Conservation (phyloP, 1,140 invertebrate species). For the Ostrea edulis region DNA sequence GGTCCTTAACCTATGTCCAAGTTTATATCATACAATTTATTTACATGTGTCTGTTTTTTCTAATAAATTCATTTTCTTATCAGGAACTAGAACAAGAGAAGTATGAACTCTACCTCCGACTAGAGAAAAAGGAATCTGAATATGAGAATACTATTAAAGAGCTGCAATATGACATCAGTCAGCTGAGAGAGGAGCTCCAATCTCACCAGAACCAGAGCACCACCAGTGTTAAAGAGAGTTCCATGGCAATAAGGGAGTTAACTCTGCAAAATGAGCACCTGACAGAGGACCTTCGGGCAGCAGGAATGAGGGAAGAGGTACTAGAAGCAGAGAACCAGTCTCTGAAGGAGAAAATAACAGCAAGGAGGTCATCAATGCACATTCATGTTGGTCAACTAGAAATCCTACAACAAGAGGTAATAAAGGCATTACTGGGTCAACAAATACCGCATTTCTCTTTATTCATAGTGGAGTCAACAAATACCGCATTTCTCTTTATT, state of each 20-base stretch:
- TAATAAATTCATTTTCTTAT: background rate
- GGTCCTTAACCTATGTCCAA: no score
- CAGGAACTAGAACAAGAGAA: conserved; percentile 96
- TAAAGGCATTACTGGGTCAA: background rate
- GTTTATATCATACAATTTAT: no score
- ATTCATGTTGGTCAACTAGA: conserved; percentile 94
- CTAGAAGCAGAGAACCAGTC: conserved; percentile 88
- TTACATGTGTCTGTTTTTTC: no score
- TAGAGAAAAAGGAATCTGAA: conserved; percentile 91
- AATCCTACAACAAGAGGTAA: conserved; percentile 90
- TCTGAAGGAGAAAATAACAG: conserved; percentile 88
- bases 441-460: background rate
- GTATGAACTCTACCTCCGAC: conserved; percentile 89
- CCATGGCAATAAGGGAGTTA: conserved; percentile 90
- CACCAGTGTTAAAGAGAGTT: conserved; percentile 89
- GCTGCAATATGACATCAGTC: conserved; percentile 91
- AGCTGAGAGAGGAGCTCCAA: conserved; percentile 83
- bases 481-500: no score
- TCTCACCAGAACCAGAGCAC: conserved; percentile 84
- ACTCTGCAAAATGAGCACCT: conserved; percentile 90
- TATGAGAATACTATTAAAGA: conserved; percentile 93
- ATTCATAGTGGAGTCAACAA: background rate
- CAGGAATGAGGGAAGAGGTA: conserved; percentile 85
- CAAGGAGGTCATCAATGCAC: conserved; percentile 87
- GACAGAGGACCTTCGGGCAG: conserved; percentile 91